Percentiles rank a stretch among this genome's conserved stretches.
Evolutionary conservation across 1,140 invertebrate genomes (phyloP).

Genomic region (Plectrocnemia conspersa): DNA sequence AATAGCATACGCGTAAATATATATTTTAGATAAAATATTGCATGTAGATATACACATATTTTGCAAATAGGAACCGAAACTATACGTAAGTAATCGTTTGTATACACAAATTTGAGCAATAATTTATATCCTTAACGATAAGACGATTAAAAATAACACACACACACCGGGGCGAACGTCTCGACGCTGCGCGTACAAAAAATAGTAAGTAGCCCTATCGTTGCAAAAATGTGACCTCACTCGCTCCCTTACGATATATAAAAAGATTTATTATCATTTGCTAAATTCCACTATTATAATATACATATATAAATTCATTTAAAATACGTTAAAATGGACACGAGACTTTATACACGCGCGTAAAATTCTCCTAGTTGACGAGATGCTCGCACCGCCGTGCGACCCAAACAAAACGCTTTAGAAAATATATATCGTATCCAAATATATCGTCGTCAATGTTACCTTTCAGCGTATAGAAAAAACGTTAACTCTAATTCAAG

Average conservation of each 20-base stretch:
- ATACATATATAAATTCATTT: not conserved
- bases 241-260: slow-evolving; percentile 4
- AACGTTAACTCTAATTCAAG: not conserved
- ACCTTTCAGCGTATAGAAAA: slow-evolving; percentile 6
- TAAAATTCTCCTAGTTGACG: slow-evolving; percentile 16
- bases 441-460: slow-evolving; percentile 5
- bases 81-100: slow-evolving; percentile 11
- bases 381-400: too few species aligned
- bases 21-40: slow-evolving; percentile 18
- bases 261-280: not conserved
- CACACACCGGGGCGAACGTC: not conserved
- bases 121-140: slow-evolving; percentile 20
- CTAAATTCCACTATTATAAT: slow-evolving; percentile 11
- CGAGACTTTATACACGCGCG: slow-evolving; percentile 11
- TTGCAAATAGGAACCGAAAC: slow-evolving; percentile 31
- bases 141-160: slow-evolving; percentile 11
- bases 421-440: slow-evolving; percentile 20
- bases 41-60: slow-evolving; percentile 29
- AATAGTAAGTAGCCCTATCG: not conserved
- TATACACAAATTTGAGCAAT: slow-evolving; percentile 36
- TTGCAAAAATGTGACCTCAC: slow-evolving; percentile 6
- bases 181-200: not conserved
- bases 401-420: slow-evolving; percentile 3
- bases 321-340: slow-evolving; percentile 26
- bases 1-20: not conserved